Base-by-base conservation (phyloP, 2,113 vertebrate species). In the Esox niger region DNA sequence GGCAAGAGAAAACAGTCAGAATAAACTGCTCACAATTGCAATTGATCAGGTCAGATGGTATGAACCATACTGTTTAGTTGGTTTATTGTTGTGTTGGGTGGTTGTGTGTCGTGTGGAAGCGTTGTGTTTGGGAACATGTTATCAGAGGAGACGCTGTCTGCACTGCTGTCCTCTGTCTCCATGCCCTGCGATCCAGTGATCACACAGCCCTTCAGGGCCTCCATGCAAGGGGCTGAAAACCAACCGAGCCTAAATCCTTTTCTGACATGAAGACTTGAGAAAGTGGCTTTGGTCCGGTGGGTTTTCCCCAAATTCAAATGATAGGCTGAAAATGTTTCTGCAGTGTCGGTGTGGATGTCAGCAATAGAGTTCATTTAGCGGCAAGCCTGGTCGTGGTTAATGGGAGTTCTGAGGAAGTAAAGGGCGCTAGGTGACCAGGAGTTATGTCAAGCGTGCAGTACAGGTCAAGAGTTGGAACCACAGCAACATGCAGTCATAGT, bases 381-480 rank as follows among this genome's bases (percentile, higher is more conserved):
- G 21, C 52, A 56, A 5, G 54, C 15, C 55, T 29, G 26, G 26
- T 57, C 7, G 6, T 13, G 26, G 55, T 27, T 13, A 11, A 15
- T 57, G 55, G 6, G 26, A 57, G 10, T 23, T 56, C 8, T 56
- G 17, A 13, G 54, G 25, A 3, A 26, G 54, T 26, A 3, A 26
- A 26, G 11, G 54, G 54, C 25, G 26, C 38, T 17, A 43, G 38
- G 13, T n/a, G n/a, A n/a, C 35, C 11, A 38, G 35, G 35, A 38
- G 11, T 38, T 38, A 38, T 38, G 5, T 6, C 5, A 38, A 38
- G 35, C 10, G 43, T 57, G 52, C 70, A 27, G 33, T 31, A 64
- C 26, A 68, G 17, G 66, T 62, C 26, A 74, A 29, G 49, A 54
- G 52, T 52, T 38, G 64, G 58, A 55, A 67, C 54, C 38, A 10